Conservation (phyloP, 1,140 invertebrate genomes). For the Tetraneura akinire region DNA sequence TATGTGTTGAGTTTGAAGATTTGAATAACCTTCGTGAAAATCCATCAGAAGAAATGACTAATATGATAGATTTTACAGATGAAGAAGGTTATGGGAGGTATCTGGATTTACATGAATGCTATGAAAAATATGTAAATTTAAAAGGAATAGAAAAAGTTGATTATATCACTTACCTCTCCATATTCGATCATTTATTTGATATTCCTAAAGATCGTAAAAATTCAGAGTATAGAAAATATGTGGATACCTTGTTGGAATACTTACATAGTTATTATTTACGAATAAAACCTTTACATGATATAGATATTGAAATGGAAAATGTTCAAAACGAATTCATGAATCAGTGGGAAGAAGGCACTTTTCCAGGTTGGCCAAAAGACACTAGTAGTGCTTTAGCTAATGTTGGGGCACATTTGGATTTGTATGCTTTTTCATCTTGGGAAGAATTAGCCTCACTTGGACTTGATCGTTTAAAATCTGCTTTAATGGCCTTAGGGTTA, state of each 20-base stretch:
- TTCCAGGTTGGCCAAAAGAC: conserved; percentile 97
- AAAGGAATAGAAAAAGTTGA: conserved; percentile 97
- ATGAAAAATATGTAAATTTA: conserved; percentile 93
- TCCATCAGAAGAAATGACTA: conserved; percentile 74
- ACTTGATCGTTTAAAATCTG: conserved; percentile 95
- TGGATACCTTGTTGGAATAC: conserved; percentile 84
- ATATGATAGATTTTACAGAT: conserved; percentile 96
- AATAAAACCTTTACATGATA: conserved; percentile 88
- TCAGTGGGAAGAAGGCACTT: conserved; percentile 86
- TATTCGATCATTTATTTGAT: conserved; percentile 95
- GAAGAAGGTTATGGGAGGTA: conserved; percentile 99
- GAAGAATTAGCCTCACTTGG: conserved; percentile 96
- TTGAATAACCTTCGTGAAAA: conserved; percentile 86
- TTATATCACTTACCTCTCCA: conserved; percentile 92
- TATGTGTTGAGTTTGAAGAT: conserved; percentile 97
- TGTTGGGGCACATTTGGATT: conserved; percentile 92
- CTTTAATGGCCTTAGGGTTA: conserved; percentile 92
- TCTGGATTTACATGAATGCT: conserved; percentile 96
- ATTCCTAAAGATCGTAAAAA: conserved; percentile 94
- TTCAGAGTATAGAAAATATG: conserved; percentile 87
- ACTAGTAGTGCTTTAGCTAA: conserved; percentile 88
- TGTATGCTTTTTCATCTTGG: conserved; percentile 96
- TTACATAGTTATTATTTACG: conserved; percentile 80
- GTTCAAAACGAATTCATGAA: conserved; percentile 81
- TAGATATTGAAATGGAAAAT: conserved; percentile 76